Conservation (phyloP, 1,140 invertebrate genomes). For the Colletes latitarsis region DNA sequence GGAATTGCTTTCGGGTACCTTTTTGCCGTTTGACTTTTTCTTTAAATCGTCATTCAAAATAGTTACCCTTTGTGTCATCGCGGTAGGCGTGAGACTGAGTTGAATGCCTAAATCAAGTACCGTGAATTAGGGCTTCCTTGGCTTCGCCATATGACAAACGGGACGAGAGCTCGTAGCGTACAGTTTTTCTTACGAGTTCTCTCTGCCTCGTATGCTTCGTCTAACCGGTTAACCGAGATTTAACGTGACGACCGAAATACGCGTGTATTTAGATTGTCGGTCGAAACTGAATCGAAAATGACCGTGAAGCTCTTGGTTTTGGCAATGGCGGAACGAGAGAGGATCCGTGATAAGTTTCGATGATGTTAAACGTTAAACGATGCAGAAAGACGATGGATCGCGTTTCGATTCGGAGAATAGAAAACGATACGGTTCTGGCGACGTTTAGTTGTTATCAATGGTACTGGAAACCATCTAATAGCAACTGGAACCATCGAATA, state of each 20-base stretch:
- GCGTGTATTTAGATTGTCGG: no score
- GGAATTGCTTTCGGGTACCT: no score
- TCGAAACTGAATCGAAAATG: background rate
- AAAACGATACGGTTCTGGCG: background rate
- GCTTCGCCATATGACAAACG: slow-evolving; percentile 5
- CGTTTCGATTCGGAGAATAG: background rate
- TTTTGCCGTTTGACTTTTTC: background rate
- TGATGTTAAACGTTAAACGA: slow-evolving; percentile 25
- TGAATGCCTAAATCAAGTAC: slow-evolving; percentile 20
- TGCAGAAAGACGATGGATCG: background rate
- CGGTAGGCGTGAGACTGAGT: background rate
- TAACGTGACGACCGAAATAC: background rate
- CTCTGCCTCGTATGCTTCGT: background rate
- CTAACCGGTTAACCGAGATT: background rate
- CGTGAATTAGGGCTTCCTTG: slow-evolving; percentile 24
- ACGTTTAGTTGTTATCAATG: slow-evolving; percentile 13
- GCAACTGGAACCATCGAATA: no score
- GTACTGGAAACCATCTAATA: background rate
- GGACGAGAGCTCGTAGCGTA: background rate
- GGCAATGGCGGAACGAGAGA: slow-evolving; percentile 42
- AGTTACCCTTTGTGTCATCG: background rate
- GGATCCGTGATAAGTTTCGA: slow-evolving; percentile 53
- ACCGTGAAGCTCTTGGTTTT: slow-evolving; percentile 41
- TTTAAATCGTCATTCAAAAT: background rate
- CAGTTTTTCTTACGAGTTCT: background rate